A percentile compares a stretch with the other conserved stretches of the same genome.
These are phyloP conservation scores for Spea bombifrons DNA, from an alignment of 2,113 vertebrate species.

Conservation along the genomic window DNA sequence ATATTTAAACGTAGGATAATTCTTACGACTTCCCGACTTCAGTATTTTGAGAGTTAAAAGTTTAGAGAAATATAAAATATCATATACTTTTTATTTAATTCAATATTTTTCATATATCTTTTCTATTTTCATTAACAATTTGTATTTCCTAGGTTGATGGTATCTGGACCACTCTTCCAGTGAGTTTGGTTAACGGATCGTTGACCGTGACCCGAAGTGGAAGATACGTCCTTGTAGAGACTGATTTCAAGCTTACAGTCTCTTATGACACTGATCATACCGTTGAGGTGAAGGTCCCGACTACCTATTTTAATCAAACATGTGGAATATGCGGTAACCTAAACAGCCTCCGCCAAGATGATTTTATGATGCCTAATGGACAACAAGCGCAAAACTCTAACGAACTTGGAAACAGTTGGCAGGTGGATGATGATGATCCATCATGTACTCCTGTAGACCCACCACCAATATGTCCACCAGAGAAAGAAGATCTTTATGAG, in stretches of 20 bases:
- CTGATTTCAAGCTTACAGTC: slow-evolving; percentile 74
- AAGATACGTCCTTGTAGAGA: slow-evolving; percentile 76
- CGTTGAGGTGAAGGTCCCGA: slow-evolving; percentile 75
- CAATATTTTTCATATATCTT: too few relatives aligned
- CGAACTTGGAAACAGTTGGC: slow-evolving; percentile 67
- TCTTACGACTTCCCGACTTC: too few relatives aligned
- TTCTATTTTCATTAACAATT: too few relatives aligned
- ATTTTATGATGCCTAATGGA: slow-evolving; percentile 61
- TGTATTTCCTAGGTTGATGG: slow-evolving; percentile 68
- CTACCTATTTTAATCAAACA: slow-evolving; percentile 67
- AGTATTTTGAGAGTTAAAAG: too few relatives aligned
- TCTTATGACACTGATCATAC: slow-evolving; percentile 83
- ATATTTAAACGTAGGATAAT: too few relatives aligned
- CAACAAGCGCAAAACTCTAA: slow-evolving; percentile 52
- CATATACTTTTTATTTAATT: too few relatives aligned
- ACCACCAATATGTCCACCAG: slow-evolving; percentile 55
- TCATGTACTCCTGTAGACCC: slow-evolving; percentile 57
- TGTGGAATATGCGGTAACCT: slow-evolving; percentile 87
- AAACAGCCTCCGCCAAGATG: slow-evolving; percentile 64
- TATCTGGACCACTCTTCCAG: slow-evolving; percentile 62
- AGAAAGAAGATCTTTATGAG: slow-evolving; percentile 56
- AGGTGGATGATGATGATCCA: slow-evolving; percentile 38
- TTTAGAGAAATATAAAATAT: too few relatives aligned
- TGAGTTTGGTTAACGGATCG: slow-evolving; percentile 60
- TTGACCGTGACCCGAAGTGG: slow-evolving; percentile 73